Percentiles rank a stretch among this genome's conserved stretches.
Conservation (phyloP, 2,113 vertebrate genomes). For the Mungos mungo region DNA sequence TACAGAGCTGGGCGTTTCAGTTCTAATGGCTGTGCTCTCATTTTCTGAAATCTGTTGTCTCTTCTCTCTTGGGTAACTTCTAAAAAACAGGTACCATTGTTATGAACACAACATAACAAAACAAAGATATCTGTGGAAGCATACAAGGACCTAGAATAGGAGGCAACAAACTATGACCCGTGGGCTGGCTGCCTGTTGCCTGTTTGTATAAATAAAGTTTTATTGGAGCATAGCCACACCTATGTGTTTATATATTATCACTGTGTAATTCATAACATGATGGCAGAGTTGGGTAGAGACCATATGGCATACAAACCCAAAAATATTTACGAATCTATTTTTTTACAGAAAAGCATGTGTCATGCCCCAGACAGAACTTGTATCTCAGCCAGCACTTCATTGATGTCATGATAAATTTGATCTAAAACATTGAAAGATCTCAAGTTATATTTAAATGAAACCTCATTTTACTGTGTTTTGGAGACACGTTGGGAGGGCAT, state of each 20-base stretch:
- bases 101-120: background rate
- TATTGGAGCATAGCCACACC: background rate
- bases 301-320: background rate
- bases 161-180: background rate
- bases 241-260: background rate
- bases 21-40: background rate
- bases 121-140: background rate
- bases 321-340: background rate
- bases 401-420: background rate
- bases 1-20: background rate
- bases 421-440: conserved; percentile 43
- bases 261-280: background rate
- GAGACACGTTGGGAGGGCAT: background rate
- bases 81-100: background rate
- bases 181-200: background rate
- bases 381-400: background rate
- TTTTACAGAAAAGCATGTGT: background rate
- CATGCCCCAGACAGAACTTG: background rate
- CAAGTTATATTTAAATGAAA: conserved; percentile 13
- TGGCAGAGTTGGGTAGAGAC: background rate
- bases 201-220: conserved; percentile 51
- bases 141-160: background rate
- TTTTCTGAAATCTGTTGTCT: background rate
- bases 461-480: background rate
- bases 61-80: background rate